These are phyloP conservation scores for Listrodromus nycthemerus DNA, from an alignment of 2,888 invertebrate genomes.

Conservation along the genomic window DNA sequence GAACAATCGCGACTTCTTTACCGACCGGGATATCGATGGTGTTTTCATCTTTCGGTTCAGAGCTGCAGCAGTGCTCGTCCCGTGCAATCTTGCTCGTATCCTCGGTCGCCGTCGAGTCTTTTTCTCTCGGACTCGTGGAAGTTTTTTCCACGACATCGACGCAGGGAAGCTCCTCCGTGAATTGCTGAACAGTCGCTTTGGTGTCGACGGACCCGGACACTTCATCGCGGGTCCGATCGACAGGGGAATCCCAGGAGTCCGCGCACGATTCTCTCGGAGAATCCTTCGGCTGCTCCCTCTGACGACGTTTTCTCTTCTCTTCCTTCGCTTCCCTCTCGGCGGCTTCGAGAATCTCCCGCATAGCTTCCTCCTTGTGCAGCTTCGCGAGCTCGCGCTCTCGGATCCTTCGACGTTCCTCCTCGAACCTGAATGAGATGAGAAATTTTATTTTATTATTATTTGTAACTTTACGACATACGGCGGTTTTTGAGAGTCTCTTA, in stretches of 20 bases:
- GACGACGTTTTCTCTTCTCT: conserved; percentile 85
- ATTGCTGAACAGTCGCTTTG: neutral
- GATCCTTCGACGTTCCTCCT: conserved; percentile 89
- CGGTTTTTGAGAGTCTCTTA: no score
- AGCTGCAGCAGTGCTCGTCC: conserved; percentile 6
- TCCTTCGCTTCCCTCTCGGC: conserved; percentile 89
- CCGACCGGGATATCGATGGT: conserved; percentile 78
- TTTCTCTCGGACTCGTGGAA: neutral
- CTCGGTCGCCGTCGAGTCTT: neutral
- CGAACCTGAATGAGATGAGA: conserved; percentile 82
- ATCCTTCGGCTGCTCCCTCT: conserved; percentile 68
- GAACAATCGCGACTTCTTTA: conserved; percentile 81
- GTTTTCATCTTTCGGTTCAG: conserved; percentile 8
- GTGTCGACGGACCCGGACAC: neutral
- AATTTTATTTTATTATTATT: neutral
- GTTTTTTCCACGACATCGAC: neutral
- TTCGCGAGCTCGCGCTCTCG: conserved; percentile 90
- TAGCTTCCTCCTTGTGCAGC: conserved; percentile 90
- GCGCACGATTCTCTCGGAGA: conserved; percentile 16
- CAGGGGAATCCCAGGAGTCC: conserved; percentile 60
- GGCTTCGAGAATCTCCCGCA: conserved; percentile 91
- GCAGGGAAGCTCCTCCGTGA: neutral
- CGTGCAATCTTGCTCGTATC: conserved; percentile 9
- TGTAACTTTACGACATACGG: neutral
- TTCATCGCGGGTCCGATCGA: conserved; percentile 2